Conservation (phyloP, 2,797 vertebrate species). For the Atherinosoma microstoma region DNA sequence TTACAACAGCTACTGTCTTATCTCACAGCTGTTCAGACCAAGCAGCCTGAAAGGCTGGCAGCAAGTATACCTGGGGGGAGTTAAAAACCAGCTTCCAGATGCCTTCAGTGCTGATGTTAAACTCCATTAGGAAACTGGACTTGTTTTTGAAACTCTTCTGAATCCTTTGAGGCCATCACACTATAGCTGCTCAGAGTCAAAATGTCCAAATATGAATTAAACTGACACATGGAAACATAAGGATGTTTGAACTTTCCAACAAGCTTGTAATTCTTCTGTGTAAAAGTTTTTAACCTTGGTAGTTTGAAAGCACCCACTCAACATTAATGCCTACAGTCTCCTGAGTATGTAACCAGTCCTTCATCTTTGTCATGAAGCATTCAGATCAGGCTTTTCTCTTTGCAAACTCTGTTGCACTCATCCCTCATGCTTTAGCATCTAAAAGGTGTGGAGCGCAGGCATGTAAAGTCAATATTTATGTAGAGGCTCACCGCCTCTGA, state of each 20-base stretch:
- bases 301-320: conserved; percentile 6
- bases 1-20: conserved; percentile 22
- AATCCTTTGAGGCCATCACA: conserved; percentile 15
- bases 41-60: conserved; percentile 9
- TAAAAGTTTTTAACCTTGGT: conserved; percentile 17
- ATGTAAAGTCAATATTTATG: conserved; percentile 67
- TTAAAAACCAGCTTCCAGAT: conserved; percentile 39
- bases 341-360: conserved; percentile 9
- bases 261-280: neutral
- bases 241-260: neutral
- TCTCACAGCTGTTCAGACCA: conserved; percentile 10
- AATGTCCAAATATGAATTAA: neutral
- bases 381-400: conserved; percentile 23
- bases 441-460: conserved; percentile 38
- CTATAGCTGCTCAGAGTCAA: neutral
- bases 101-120: conserved; percentile 22
- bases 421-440: conserved; percentile 14
- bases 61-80: conserved; percentile 1
- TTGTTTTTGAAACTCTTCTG: conserved; percentile 9
- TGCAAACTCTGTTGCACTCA: conserved; percentile 13
- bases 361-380: conserved; percentile 12
- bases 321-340: conserved; percentile 5
- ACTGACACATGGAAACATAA: neutral
- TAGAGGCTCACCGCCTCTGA: conserved; percentile 38
- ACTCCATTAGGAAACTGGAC: conserved; percentile 5